Evolutionary conservation across 2,888 invertebrate genomes (phyloP), one percentile per base, ranked within the genome.

Genomic region (Trissolcus brochymenae): DNA sequence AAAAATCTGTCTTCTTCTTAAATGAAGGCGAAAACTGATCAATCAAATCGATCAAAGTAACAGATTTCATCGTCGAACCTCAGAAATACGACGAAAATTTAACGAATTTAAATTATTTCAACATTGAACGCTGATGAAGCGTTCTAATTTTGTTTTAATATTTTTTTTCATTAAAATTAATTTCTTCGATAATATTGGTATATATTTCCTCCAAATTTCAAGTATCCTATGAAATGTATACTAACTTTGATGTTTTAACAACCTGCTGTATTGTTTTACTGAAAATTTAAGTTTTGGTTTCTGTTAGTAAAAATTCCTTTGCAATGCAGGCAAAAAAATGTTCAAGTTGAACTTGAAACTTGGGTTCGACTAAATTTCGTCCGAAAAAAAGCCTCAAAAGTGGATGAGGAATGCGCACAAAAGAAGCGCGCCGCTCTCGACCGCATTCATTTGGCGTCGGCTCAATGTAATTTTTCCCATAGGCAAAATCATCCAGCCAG

Each of bases 381-480:
- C 16, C 56, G 41, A 19, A 74, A 71, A 71, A 61, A 54, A 68
- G 29, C 25, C 49, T 35, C 54, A 61, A 57, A 76, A 76, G 65
- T 71, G 77, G 70, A 71, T 83, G 83, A 83, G 84, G 84, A 86
- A 87, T 86, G 84, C 81, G 83, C 83, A 87, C 88, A 88, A 88
- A 88, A 85, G 88, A 85, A 83, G 41, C 82, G 81, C 84, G 84
- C 84, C 85, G 83, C 80, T 81, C 81, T 35, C 35, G 80, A 76
- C 75, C 82, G 81, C 85, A 87, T 87, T 87, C 87, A 86, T 83
- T 83, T 83, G 82, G 81, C 80, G 79, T 81, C 82, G 82, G 79
- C 80, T 84, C 83, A 84, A 84, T 84, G 84, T 86, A 84, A 82
- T 84, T 86, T 86, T 86, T 87, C 86, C 84, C 85, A 85, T 85